Evolutionary conservation across 2,113 vertebrate genomes (phyloP), one percentile per base, ranked within the genome.

Genomic region (Panurus biarmicus): DNA sequence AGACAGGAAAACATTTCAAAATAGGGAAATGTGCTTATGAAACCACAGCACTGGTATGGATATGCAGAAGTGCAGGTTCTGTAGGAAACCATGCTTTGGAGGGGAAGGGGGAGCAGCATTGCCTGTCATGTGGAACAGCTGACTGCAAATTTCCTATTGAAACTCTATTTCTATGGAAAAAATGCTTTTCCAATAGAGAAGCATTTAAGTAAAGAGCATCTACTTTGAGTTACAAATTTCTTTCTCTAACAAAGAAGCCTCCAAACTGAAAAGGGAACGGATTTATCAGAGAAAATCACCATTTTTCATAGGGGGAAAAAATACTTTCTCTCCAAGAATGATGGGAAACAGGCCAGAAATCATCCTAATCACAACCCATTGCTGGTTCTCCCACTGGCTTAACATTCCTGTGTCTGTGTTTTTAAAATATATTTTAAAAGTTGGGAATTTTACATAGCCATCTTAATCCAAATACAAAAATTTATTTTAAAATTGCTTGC

Each of bases 101-200:
- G 65, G 85, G 75, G 85, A 85, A 77, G 56, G n/a, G 66, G 64
- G 89, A 91, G 75, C 85, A 80, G 85, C 10, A 2, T 14, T 76
- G 65, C 87, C 74, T 94, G 67, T 33, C 9, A 0, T 29, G 58
- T 47, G 54, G 64, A 89, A 91, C 29, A 93, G 89, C 89, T 95
- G 94, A 89, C 87, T 91, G 78, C 66, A 95, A 95, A 95, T 93
- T 94, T 95, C 89, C 93, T 54, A 93, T 85, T 94, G 85, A 96
- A 95, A 87, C 33, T 23, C 71, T 14, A 3, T 94, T 96, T 95
- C 92, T 91, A 91, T 91, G 75, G 94, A 71, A 94, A 94, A 96
- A 93, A 92, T 44, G 75, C 56, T 87, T 88, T 93, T 85, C 90
- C 82, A 93, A 54, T 80, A 90, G 92, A 80, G 85, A 70, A 77